A percentile compares a stretch with the other conserved stretches of the same genome.
phyloP scores from a whole-genome alignment of 2,113 vertebrate species.

The Mola mola region DNA sequence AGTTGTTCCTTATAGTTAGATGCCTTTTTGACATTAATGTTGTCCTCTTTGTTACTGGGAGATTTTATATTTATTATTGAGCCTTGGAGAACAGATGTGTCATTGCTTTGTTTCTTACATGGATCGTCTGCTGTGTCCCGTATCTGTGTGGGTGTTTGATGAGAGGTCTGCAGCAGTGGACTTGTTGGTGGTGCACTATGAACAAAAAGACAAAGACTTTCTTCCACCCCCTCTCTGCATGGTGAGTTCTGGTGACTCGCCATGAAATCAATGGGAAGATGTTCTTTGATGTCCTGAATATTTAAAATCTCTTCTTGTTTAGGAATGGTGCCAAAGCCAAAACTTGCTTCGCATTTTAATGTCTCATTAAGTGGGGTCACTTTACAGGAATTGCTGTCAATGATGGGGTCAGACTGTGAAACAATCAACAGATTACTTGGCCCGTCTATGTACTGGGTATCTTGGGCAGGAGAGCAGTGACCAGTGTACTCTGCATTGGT shows the following conservation, averaged over 20 bases:
- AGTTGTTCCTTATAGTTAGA: constrained; percentile 37
- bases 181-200: constrained; percentile 44
- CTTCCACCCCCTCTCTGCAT: constrained; percentile 60
- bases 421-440: constrained; percentile 70
- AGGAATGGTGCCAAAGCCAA: constrained; percentile 47
- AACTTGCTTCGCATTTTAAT: constrained; percentile 41
- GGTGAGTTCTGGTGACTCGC: constrained; percentile 70
- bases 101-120: constrained; percentile 32
- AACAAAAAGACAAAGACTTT: constrained; percentile 45
- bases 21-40: constrained; percentile 31
- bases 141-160: constrained; percentile 38
- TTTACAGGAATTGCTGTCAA: constrained; percentile 53
- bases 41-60: constrained; percentile 38
- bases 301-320: constrained; percentile 66
- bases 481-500: constrained; percentile 31
- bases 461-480: constrained; percentile 39
- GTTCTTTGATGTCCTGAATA: constrained; percentile 67
- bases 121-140: constrained; percentile 36
- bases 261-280: constrained; percentile 70
- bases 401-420: constrained; percentile 51
- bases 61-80: constrained; percentile 46
- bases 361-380: constrained; percentile 41
- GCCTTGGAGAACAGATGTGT: constrained; percentile 45
- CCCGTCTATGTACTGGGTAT: constrained; percentile 53
- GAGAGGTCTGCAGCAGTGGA: constrained; percentile 52